Evolutionary conservation across 2,113 vertebrate species (phyloP).

Genomic region (Callaeas wilsoni): DNA sequence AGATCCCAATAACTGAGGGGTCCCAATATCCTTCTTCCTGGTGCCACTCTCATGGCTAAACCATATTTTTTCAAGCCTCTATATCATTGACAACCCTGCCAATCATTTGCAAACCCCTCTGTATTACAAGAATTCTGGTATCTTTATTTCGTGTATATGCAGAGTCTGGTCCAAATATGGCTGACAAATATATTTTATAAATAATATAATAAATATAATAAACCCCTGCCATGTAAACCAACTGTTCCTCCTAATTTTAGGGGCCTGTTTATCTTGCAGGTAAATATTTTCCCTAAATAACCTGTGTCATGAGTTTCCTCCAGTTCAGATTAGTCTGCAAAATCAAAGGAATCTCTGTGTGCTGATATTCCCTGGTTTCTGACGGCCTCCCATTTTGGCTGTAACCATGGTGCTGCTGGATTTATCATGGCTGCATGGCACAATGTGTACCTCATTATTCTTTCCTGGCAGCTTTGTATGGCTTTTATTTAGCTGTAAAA

Average conservation of each 20-base stretch:
- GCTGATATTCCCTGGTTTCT: not conserved
- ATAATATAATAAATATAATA: not conserved
- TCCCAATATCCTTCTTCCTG: not conserved
- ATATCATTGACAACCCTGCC: not conserved
- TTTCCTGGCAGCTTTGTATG: constrained; percentile 7
- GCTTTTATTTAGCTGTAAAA: constrained; percentile 57
- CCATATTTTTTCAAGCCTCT: not conserved
- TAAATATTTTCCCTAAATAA: constrained; percentile 11
- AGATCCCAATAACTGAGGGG: no score
- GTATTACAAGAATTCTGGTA: not conserved
- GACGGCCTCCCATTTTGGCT: not conserved
- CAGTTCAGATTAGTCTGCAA: not conserved
- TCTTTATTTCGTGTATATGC: not conserved
- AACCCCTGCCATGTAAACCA: not conserved
- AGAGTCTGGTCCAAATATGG: not conserved
- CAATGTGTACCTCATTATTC: constrained; percentile 28
- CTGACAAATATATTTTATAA: not conserved
- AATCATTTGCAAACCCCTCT: not conserved
- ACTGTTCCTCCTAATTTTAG: not conserved
- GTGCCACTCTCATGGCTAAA: not conserved
- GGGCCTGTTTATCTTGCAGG: not conserved
- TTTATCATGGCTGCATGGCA: constrained; percentile 47
- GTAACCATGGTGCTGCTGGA: constrained; percentile 44
- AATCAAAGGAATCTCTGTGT: not conserved
- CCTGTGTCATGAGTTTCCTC: not conserved